Evolutionary conservation across 2,797 vertebrate genomes (phyloP), one percentile per base, ranked within the genome.

Genomic region (Bradypodion pumilum): DNA sequence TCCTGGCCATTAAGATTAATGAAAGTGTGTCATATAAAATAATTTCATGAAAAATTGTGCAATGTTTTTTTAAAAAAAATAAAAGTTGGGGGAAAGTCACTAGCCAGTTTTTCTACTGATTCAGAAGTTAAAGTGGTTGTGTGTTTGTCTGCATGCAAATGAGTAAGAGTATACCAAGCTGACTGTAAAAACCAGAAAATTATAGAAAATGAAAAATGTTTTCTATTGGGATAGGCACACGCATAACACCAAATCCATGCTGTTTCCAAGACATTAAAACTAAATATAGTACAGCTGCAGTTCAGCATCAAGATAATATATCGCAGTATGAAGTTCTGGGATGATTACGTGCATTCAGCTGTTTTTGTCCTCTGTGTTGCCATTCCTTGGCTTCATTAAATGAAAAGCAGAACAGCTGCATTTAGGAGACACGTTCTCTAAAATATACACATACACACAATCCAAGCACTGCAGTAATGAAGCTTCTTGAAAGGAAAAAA

Each of bases 221-320:
- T 92, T 95, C 94, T 87, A 2, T 62, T 44, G 85, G 86, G 79
- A 89, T 65, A 9, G 32, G 90, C 2, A 65, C 87, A 86, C 70
- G 82, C 60, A 84, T 84, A 88, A 42, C 0, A 10, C 76, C 85
- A 87, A 82, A 90, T 90, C 78, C 92, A 84, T 90, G 92, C 93
- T 94, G 94, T 56, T 95, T 88, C 63, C 49, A 86, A 88, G 90
- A 92, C 91, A 94, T 93, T 95, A 92, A 94, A 90, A 93, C 93
- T 92, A 93, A 95, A 93, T 92, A 94, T 89, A 92, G 89, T 88
- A 78, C 90, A 94, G 94, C 92, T 95, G 92, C 90, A 94, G 82
- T 84, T 85, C 56, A 84, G 78, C 82, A 88, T 86, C 49, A 2
- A 85, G 80, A 92, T 91, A 89, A 94, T 93, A 82, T 77, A 91